These are phyloP conservation scores for Zaprionus ghesquierei DNA, from an alignment of 1,140 invertebrate species.

Conservation along the genomic window DNA sequence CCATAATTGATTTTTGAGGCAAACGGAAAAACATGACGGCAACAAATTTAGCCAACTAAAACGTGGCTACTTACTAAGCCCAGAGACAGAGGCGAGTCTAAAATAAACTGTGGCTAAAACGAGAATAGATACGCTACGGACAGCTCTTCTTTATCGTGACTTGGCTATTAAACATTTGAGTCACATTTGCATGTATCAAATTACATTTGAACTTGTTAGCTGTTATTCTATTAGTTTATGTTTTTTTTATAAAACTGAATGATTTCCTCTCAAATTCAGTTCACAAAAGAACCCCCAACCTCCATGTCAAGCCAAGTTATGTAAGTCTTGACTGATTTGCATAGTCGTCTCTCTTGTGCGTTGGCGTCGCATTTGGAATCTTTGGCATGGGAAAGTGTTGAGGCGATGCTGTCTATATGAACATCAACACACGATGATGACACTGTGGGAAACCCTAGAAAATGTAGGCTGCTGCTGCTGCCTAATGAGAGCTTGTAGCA, in stretches of 20 bases:
- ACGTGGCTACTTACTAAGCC: background rate
- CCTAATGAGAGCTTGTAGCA: constrained; percentile 70
- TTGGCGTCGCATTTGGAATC: constrained; percentile 67
- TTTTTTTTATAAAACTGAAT: background rate
- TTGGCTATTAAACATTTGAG: background rate
- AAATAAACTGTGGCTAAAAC: background rate
- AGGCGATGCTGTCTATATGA: constrained; percentile 43
- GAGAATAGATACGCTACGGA: background rate
- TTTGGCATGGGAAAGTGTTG: constrained; percentile 70
- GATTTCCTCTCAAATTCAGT: constrained; percentile 2
- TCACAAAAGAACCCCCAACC: background rate
- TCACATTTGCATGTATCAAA: constrained; percentile 7
- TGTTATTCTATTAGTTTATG: constrained; percentile 4
- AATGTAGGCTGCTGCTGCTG: constrained; percentile 70
- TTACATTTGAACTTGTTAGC: constrained; percentile 2
- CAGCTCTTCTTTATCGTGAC: background rate
- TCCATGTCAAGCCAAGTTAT: constrained; percentile 15
- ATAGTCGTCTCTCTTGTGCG: constrained; percentile 58
- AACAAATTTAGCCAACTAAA: constrained; percentile 59
- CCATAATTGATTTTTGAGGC: constrained; percentile 75
- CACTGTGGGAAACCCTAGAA: constrained; percentile 77
- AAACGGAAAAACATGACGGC: constrained; percentile 65
- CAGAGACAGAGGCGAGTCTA: background rate
- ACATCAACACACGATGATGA: constrained; percentile 45
- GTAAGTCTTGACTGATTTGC: constrained; percentile 72